A percentile compares a stretch with the other conserved stretches of the same genome.
Evolutionary conservation across 1,140 invertebrate genomes (phyloP).

Genomic region (Sarcophaga bullata): DNA sequence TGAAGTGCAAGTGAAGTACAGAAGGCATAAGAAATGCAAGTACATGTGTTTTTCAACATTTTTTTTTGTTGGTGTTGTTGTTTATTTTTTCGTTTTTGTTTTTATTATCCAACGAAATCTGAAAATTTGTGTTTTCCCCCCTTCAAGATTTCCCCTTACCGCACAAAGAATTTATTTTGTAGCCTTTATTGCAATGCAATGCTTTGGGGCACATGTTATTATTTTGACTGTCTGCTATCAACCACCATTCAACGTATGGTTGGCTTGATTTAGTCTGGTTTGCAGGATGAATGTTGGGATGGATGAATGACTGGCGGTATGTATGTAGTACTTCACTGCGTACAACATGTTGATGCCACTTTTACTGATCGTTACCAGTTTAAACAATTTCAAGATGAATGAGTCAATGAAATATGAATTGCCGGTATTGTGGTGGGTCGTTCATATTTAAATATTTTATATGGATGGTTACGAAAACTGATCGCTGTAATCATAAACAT

Average conservation of each 20-base stretch:
- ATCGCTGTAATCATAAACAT: background rate
- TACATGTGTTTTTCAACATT: no score
- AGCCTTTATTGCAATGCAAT: background rate
- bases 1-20: background rate
- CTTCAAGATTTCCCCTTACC: no score
- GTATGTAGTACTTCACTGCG: background rate
- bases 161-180: background rate
- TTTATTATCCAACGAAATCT: background rate
- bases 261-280: no score
- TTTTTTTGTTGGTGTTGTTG: no score
- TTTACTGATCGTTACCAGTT: background rate
- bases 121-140: constrained; percentile 23
- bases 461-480: constrained; percentile 7
- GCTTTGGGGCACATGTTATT: constrained; percentile 14
- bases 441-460: constrained; percentile 7
- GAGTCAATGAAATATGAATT: background rate
- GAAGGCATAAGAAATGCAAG: background rate
- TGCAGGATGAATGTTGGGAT: background rate
- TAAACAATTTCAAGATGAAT: background rate
- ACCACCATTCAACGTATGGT: no score
- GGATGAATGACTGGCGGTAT: background rate
- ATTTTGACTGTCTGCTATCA: constrained; percentile 5
- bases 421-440: background rate
- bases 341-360: background rate
- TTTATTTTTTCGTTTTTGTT: no score